phyloP scores from a whole-genome alignment of 2,888 invertebrate genomes.

The Seira sanloemensis region DNA sequence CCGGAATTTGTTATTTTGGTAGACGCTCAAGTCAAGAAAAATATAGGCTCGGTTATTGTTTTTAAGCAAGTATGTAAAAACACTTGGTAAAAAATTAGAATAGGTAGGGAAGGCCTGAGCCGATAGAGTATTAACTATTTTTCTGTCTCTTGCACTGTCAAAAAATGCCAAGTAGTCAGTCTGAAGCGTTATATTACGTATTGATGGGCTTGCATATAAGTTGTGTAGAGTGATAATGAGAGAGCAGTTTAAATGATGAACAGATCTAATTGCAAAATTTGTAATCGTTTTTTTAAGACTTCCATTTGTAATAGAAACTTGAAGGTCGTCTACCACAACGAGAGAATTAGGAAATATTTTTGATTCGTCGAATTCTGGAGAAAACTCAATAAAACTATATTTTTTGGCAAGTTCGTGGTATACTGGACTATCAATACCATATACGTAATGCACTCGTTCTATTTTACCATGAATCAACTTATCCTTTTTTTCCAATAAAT shows the following conservation, averaged over 20 bases:
- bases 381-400: too few relatives aligned
- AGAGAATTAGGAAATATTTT: too few relatives aligned
- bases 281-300: neutral
- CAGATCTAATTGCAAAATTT: neutral
- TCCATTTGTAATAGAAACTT: neutral
- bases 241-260: neutral
- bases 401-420: too few relatives aligned
- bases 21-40: neutral
- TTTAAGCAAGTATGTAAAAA: neutral
- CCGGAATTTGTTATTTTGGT: neutral
- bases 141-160: neutral
- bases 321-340: too few relatives aligned
- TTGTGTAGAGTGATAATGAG: neutral
- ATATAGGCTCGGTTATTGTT: neutral
- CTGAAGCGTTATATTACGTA: neutral
- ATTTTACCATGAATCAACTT: too few relatives aligned
- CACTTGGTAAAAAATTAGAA: neutral
- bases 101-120: neutral
- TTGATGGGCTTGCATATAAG: neutral
- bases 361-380: too few relatives aligned
- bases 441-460: too few relatives aligned
- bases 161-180: neutral
- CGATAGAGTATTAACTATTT: neutral
- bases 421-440: too few relatives aligned
- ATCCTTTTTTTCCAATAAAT: too few relatives aligned